Evolutionary conservation across 2,888 invertebrate species (phyloP).

Genomic region (Blastobasis adustella): DNA sequence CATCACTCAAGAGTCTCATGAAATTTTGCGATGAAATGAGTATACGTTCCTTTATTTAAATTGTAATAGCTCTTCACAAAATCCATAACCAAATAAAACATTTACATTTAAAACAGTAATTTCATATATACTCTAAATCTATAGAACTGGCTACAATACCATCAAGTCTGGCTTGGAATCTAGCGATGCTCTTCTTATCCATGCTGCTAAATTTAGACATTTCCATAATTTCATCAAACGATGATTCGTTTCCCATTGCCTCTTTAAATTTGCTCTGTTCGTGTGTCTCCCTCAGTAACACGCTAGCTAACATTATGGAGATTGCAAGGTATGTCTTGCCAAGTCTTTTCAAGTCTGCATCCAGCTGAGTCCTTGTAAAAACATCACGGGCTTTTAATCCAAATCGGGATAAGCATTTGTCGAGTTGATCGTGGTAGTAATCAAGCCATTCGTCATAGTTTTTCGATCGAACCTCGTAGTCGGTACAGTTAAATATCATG

Average conservation of each 20-base stretch:
- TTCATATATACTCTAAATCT: too few species aligned
- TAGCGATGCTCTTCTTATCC: too few species aligned
- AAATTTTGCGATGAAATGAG: too few species aligned
- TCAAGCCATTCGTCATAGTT: slow-evolving; percentile 1
- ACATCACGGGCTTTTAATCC: not conserved
- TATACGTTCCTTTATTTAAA: too few species aligned
- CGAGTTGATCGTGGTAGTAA: not conserved
- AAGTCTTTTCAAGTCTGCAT: slow-evolving; percentile 9
- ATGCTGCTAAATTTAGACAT: too few species aligned
- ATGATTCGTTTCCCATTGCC: not conserved
- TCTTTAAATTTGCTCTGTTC: not conserved
- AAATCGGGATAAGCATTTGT: not conserved
- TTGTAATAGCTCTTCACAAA: too few species aligned
- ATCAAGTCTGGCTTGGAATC: too few species aligned
- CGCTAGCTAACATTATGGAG: not conserved
- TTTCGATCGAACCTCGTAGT: slow-evolving; percentile 5
- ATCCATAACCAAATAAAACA: too few species aligned
- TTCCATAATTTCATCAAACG: too few species aligned
- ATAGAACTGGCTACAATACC: too few species aligned
- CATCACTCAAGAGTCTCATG: too few species aligned
- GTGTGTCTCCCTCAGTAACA: not conserved
- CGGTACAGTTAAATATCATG: slow-evolving; percentile 12
- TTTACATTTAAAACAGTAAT: too few species aligned
- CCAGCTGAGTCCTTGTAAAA: not conserved
- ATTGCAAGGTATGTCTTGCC: slow-evolving; percentile 3